A percentile compares a stretch with the other conserved stretches of the same genome.
Conservation (phyloP, 1,140 invertebrate genomes). For the Steinernema feltiae region DNA sequence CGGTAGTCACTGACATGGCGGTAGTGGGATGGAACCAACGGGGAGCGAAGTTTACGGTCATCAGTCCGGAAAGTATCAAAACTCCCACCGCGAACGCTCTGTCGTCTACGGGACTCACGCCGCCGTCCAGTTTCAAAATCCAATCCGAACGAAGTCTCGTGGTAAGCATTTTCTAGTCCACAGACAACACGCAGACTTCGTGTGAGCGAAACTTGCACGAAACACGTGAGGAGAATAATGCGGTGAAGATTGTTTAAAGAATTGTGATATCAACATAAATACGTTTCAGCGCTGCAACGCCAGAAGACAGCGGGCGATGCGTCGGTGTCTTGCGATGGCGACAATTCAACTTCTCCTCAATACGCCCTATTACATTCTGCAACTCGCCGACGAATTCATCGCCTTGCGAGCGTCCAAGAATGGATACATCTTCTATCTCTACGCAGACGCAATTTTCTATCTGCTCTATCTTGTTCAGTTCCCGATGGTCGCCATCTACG, state of each 20-base stretch:
- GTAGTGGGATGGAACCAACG: conserved; percentile 21
- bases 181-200: neutral
- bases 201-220: no score
- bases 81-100: neutral
- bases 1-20: conserved; percentile 20
- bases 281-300: conserved; percentile 20
- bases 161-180: conserved; percentile 16
- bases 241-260: no score
- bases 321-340: conserved; percentile 31
- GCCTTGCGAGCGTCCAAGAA: conserved; percentile 7
- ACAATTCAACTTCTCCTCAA: conserved; percentile 33
- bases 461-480: conserved; percentile 30
- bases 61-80: neutral
- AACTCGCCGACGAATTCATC: conserved; percentile 25
- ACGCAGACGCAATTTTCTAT: conserved; percentile 30
- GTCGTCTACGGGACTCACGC: neutral
- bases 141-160: conserved; percentile 23
- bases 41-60: conserved; percentile 14
- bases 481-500: conserved; percentile 27
- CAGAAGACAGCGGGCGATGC: conserved; percentile 27
- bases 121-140: conserved; percentile 19
- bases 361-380: conserved; percentile 32
- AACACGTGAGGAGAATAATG: no score
- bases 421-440: conserved; percentile 25
- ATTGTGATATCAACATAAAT: neutral